Conservation (phyloP, 2,113 vertebrate genomes). For the Fulica atra region DNA sequence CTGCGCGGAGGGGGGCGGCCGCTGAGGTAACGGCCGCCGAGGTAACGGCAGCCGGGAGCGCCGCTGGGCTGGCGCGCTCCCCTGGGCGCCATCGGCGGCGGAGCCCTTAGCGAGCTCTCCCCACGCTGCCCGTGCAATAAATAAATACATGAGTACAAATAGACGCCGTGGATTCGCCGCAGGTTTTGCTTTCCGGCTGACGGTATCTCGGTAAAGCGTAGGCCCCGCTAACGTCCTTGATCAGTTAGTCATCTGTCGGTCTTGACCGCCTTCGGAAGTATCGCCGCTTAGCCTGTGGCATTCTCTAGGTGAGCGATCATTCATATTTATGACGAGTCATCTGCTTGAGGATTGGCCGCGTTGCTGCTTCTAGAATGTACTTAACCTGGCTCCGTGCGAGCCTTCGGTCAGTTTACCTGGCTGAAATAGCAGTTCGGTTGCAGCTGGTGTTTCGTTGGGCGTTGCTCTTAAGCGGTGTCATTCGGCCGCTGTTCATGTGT, state of each 20-base stretch:
- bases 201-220: rapidly evolving
- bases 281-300: neutral
- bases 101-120: neutral
- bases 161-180: rapidly evolving
- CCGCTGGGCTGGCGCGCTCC: neutral
- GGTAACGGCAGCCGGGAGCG: neutral
- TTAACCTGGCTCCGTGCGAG: neutral
- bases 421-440: neutral
- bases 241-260: no score
- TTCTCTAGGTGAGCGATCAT: neutral
- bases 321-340: neutral
- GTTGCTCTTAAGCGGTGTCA: neutral
- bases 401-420: neutral
- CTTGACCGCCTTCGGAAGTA: rapidly evolving
- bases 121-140: rapidly evolving
- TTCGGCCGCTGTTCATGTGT: neutral
- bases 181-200: neutral
- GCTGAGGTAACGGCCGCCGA: neutral
- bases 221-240: neutral
- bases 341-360: neutral
- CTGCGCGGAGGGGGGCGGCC: neutral
- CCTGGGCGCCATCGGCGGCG: neutral
- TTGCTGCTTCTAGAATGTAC: constrained; percentile 24
- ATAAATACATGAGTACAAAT: rapidly evolving
- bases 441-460: neutral